phyloP scores from a whole-genome alignment of 2,113 vertebrate genomes.

The Mirounga angustirostris region DNA sequence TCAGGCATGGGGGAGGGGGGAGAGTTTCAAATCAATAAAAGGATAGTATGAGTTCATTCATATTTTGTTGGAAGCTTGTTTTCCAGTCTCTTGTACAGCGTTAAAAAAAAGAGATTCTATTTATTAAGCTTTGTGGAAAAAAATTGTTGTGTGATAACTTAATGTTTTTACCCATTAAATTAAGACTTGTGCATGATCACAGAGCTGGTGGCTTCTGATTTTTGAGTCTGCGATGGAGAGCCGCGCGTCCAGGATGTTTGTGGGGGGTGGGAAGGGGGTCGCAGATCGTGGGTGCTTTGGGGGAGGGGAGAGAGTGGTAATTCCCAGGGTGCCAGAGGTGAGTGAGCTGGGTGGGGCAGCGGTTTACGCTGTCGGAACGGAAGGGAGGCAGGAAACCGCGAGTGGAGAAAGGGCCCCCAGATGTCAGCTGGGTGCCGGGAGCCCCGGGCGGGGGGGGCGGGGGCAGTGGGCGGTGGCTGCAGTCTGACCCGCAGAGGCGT shows the following conservation, averaged over 20 bases:
- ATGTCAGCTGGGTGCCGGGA: constrained; percentile 78
- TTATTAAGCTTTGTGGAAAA: constrained; percentile 86
- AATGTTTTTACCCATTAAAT: constrained; percentile 86
- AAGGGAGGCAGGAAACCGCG: constrained; percentile 82
- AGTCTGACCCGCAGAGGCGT: constrained; percentile 62
- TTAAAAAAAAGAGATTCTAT: constrained; percentile 80
- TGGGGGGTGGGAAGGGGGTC: neutral
- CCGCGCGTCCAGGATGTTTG: neutral
- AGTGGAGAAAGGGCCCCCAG: constrained; percentile 80
- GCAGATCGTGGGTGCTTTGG: neutral
- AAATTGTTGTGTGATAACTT: constrained; percentile 81
- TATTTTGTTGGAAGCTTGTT: constrained; percentile 71
- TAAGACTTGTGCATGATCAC: constrained; percentile 78
- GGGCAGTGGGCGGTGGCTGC: constrained; percentile 59
- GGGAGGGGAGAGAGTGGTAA: constrained; percentile 1
- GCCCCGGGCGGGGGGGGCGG: neutral
- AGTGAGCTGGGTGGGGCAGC: constrained; percentile 77
- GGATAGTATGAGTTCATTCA: constrained; percentile 64
- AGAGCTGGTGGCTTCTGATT: constrained; percentile 12
- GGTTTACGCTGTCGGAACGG: constrained; percentile 76
- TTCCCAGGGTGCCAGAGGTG: constrained; percentile 64
- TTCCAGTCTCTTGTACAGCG: constrained; percentile 78
- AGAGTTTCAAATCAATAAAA: neutral
- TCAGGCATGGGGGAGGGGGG: neutral
- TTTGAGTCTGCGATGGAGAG: neutral